Evolutionary conservation across 2,113 vertebrate genomes (phyloP).

Genomic region (Daubentonia madagascariensis): DNA sequence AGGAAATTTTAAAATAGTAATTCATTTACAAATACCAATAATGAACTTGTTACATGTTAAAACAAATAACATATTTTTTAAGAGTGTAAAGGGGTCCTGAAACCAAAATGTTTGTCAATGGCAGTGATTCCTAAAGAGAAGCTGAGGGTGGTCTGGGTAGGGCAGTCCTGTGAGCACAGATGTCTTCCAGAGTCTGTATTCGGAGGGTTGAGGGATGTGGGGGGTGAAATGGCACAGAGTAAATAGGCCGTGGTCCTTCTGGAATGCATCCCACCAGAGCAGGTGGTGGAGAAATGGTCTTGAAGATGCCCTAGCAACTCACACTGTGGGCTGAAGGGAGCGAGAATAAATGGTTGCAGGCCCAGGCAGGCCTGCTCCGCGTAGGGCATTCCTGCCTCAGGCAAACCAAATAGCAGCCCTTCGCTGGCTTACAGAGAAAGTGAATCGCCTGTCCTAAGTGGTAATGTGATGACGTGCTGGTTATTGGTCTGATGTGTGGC

Average conservation of each 20-base stretch:
- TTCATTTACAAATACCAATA: neutral
- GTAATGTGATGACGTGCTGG: neutral
- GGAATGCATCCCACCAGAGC: neutral
- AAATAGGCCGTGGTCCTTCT: neutral
- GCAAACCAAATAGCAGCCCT: neutral
- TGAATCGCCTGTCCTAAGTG: too few species aligned
- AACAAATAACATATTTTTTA: neutral
- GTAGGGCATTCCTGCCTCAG: neutral
- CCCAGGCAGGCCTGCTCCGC: neutral
- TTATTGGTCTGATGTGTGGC: neutral
- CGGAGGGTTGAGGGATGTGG: too few species aligned
- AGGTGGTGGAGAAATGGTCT: neutral
- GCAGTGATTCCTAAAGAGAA: too few species aligned
- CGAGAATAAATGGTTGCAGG: neutral
- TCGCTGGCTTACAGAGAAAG: neutral
- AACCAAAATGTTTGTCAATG: neutral
- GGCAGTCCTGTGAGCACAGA: neutral
- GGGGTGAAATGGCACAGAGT: neutral
- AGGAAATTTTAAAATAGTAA: neutral
- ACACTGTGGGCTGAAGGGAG: neutral
- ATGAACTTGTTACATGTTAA: neutral
- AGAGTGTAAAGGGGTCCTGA: neutral
- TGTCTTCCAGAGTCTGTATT: neutral
- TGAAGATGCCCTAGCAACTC: neutral
- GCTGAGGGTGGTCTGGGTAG: too few species aligned